phyloP scores from a whole-genome alignment of 92 coral and sea anemone species.

The Epizoanthus rinbou region DNA sequence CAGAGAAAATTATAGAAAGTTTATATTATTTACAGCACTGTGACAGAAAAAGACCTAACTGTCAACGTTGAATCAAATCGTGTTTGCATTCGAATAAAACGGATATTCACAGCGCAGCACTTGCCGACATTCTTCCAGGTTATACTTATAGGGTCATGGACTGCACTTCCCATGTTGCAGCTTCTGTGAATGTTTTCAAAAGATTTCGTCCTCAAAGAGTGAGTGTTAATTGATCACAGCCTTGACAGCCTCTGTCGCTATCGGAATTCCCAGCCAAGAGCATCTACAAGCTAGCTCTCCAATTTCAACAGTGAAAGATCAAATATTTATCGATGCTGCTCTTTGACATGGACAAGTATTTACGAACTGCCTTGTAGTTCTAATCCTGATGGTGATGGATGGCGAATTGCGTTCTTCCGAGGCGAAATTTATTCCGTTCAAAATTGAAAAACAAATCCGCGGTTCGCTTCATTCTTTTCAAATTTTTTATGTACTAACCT shows the following conservation, averaged over 20 bases:
- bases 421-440: too few relatives aligned
- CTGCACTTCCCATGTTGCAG: not conserved
- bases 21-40: not conserved
- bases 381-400: not conserved
- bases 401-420: not conserved
- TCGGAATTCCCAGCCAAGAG: conserved; percentile 33
- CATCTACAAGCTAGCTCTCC: conserved; percentile 18
- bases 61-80: conserved; percentile 31
- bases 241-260: not conserved
- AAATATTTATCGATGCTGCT: conserved; percentile 21
- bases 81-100: conserved; percentile 20
- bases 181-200: not conserved
- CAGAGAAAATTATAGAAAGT: conserved; percentile 6
- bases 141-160: too few relatives aligned
- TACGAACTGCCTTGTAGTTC: not conserved
- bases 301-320: conserved; percentile 21
- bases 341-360: not conserved
- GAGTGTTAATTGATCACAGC: not conserved
- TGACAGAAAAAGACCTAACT: not conserved
- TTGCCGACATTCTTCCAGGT: not conserved
- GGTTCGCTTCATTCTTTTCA: too few relatives aligned
- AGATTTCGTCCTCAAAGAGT: not conserved
- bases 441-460: too few relatives aligned
- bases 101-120: not conserved
- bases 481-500: not conserved